Evolutionary conservation across 2,113 vertebrate genomes (phyloP).

Genomic region (Lonchura striata): DNA sequence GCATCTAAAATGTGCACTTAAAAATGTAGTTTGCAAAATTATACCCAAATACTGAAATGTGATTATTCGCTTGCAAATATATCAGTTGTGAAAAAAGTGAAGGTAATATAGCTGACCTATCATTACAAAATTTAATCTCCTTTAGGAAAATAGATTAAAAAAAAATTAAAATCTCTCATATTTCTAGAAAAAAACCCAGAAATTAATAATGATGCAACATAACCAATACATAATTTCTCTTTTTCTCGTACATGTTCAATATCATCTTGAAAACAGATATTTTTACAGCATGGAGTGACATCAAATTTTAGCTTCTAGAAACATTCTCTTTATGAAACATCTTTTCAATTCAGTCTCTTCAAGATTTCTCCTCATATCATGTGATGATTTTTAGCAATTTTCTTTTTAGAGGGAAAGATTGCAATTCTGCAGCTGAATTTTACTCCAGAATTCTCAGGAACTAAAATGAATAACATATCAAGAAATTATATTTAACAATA

Average conservation of each 20-base stretch:
- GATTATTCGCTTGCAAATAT: background rate
- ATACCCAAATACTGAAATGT: background rate
- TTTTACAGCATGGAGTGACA: background rate
- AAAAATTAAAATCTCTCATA: background rate
- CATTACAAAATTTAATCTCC: background rate
- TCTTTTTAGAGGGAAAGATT: background rate
- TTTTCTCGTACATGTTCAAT: background rate
- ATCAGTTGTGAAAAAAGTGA: background rate
- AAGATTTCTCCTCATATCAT: background rate
- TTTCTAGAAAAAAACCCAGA: background rate
- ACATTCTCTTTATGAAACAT: background rate
- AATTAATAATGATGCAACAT: background rate
- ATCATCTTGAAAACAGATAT: background rate
- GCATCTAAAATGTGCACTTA: background rate
- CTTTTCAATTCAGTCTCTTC: background rate
- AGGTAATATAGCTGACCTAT: background rate
- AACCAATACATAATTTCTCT: background rate
- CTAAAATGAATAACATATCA: background rate
- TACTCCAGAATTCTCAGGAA: background rate
- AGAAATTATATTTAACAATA: background rate
- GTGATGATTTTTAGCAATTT: background rate
- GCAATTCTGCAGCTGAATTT: background rate
- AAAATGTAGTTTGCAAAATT: background rate
- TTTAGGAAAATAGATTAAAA: background rate
- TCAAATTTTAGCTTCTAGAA: background rate